Evolutionary conservation across 2,888 invertebrate genomes (phyloP).

Genomic region (Drosophila macrothrix): DNA sequence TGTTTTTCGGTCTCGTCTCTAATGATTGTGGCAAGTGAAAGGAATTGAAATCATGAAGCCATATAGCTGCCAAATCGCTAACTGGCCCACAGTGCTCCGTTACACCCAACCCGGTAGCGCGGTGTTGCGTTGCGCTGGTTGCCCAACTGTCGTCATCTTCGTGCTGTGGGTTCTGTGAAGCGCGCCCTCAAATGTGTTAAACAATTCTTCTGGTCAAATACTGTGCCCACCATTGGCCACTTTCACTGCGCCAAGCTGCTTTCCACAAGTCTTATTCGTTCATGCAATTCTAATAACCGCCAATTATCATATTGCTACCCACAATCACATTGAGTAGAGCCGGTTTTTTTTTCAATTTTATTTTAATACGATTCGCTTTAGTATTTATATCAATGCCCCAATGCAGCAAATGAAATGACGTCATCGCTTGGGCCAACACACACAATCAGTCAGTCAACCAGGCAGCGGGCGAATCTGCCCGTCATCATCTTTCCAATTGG

Average conservation of each 20-base stretch:
- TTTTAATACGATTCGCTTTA: constrained; percentile 6
- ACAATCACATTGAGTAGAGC: constrained; percentile 43
- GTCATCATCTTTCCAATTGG: constrained; percentile 28
- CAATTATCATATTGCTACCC: constrained; percentile 66
- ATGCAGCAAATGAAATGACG: constrained; percentile 50
- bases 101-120: constrained; percentile 81
- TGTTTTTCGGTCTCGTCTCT: constrained; percentile 57
- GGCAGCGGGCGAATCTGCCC: constrained; percentile 13
- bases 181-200: constrained; percentile 23
- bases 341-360: constrained; percentile 38
- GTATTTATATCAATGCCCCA: constrained; percentile 41
- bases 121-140: constrained; percentile 67
- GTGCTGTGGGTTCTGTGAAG: constrained; percentile 42
- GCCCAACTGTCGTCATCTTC: constrained; percentile 46
- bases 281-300: constrained; percentile 72
- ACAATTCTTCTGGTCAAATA: constrained; percentile 33
- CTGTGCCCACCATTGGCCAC: constrained; percentile 36
- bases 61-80: constrained; percentile 71
- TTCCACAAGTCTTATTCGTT: constrained; percentile 50
- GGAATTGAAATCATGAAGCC: constrained; percentile 72
- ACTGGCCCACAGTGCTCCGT: constrained; percentile 64
- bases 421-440: constrained; percentile 35
- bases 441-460: constrained; percentile 23
- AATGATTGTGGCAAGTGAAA: constrained; percentile 76
- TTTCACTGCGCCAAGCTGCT: constrained; percentile 63